Evolutionary conservation across 2,888 invertebrate species (phyloP).

Genomic region (Brenthis hecate): DNA sequence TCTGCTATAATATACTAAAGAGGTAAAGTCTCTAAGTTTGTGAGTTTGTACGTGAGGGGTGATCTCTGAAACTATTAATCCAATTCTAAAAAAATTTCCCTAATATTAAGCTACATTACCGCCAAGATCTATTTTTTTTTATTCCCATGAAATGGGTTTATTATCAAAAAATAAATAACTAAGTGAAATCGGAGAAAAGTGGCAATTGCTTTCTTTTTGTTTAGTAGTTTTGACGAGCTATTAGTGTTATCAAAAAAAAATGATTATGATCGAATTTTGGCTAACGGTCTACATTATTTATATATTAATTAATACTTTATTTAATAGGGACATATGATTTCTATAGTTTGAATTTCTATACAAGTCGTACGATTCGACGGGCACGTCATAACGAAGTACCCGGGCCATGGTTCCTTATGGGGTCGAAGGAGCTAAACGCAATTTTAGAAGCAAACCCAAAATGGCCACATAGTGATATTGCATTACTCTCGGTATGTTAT

Average conservation of each 20-base stretch:
- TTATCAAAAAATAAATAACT: too few species aligned
- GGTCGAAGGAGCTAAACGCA: slow-evolving; percentile 44
- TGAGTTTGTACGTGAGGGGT: neutral
- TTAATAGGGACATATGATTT: slow-evolving; percentile 80
- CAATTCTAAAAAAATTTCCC: neutral
- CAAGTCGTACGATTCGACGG: slow-evolving; percentile 60
- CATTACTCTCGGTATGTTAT: slow-evolving; percentile 15
- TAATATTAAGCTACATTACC: neutral
- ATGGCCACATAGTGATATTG: slow-evolving; percentile 37
- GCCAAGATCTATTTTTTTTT: neutral
- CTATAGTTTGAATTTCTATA: slow-evolving; percentile 85
- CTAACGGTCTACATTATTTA: too few species aligned
- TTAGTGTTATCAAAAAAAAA: too few species aligned
- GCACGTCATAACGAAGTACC: slow-evolving; percentile 45
- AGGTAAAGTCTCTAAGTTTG: neutral
- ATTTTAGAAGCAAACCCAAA: slow-evolving; percentile 37
- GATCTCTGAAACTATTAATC: too few species aligned
- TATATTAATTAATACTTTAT: neutral
- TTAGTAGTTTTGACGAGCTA: too few species aligned
- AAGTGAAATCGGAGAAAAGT: too few species aligned
- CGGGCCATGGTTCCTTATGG: slow-evolving; percentile 45
- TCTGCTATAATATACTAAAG: neutral
- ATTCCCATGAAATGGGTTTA: too few species aligned
- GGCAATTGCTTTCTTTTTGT: too few species aligned
- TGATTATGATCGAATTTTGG: too few species aligned